Evolutionary conservation across 2,888 invertebrate species (phyloP), one percentile per base, ranked within the genome.

Genomic region (Agrochola macilenta): DNA sequence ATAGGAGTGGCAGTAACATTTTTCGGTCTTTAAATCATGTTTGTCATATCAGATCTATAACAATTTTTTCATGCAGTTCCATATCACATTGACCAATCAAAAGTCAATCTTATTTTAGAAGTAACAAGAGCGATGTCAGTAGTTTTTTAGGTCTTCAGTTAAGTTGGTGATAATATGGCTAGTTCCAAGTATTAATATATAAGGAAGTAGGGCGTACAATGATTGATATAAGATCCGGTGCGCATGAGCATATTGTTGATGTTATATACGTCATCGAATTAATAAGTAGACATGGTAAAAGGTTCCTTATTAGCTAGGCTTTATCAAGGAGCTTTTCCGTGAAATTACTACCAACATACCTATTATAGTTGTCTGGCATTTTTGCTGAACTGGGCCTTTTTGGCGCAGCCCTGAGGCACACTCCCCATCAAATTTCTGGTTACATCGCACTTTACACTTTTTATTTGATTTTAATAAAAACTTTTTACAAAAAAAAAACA

Each of bases 141-240:
- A n/a, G 58, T 79, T 87, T 76, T 58, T 35, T 43, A 54, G 11
- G 35, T 82, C 35, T 2, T 0, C 0, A 52, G 52, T 63, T 35
- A 74, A 43, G 26, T 76, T 80, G 63, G 78, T 64, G 1, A 35
- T 60, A 9, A 17, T 49, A 61, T 60, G 43, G 66, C 65, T 77
- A 66, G 35, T 82, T 84, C 77, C 73, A 74, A 68, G 81, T 81
- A 88, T 74, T 86, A 30, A 74, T 78, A 70, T 81, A 79, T 72
- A 68, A 84, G 82, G 87, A 87, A 87, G 58, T 83, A 52, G 66
- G 65, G 60, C 81, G 79, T 78, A 72, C 65, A 75, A 43, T 81
- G 82, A 83, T 83, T 72, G 78, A 79, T 78, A 69, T 71, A 63
- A 79, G 78, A 85, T 84, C 86, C 88, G 88, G 83, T 64, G 77